Conservation (phyloP, 2,888 invertebrate genomes). For the Nowickia ferox region DNA sequence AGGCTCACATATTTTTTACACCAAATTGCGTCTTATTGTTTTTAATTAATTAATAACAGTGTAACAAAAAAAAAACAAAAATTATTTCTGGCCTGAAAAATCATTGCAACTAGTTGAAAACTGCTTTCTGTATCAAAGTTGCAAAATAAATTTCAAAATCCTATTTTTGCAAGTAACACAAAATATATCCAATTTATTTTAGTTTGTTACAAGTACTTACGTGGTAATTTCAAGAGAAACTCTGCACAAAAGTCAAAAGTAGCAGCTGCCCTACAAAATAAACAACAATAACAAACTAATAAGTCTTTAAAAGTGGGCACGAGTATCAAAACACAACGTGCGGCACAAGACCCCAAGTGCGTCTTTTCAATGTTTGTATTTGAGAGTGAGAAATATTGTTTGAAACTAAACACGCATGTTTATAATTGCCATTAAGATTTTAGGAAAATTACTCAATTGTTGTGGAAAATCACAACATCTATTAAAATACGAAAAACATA, state of each 20-base stretch:
- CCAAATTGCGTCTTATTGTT: no score
- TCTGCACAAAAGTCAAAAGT: neutral
- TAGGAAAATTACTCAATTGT: constrained; percentile 40
- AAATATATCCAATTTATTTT: neutral
- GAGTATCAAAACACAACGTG: neutral
- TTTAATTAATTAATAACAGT: no score
- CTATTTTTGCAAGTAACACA: no score
- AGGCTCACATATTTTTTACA: no score
- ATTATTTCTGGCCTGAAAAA: no score
- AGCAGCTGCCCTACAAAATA: neutral
- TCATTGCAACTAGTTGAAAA: no score
- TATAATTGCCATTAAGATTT: constrained; percentile 55
- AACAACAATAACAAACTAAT: neutral
- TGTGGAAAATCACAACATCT: constrained; percentile 37
- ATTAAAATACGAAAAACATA: constrained; percentile 3
- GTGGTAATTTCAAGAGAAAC: neutral
- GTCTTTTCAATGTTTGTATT: neutral
- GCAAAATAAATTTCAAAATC: no score
- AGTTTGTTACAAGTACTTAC: neutral
- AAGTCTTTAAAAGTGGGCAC: neutral
- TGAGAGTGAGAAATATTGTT: constrained; percentile 23
- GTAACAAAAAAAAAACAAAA: no score
- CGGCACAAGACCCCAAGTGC: neutral
- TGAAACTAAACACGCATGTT: constrained; percentile 58
- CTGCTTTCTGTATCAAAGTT: no score